Evolutionary conservation across 1,140 invertebrate genomes (phyloP), one percentile per base, ranked within the genome.

Genomic region (Drosophila littoralis): DNA sequence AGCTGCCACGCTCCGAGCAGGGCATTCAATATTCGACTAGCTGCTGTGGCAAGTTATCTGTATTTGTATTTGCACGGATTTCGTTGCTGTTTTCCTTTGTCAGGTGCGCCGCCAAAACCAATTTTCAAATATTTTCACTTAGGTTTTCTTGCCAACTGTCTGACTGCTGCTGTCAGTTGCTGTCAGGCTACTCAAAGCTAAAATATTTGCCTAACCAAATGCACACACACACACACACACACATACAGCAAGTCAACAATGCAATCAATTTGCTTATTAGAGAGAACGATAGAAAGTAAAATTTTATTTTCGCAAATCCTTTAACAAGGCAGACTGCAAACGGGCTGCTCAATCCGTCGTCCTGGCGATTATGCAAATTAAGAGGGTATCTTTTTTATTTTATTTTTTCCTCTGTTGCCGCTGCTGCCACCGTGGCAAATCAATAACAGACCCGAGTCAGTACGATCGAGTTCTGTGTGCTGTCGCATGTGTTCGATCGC

Each of bases 121-220:
- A 91, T 86, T 89, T 83, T 90, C 89, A 91, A 91, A 91, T 91
- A 91, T 91, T 91, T 91, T 91, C 79, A 91, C 83, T 91, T 91
- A 52, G 74, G 68, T 75, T 74, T 76, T 76, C 48, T 61, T 42
- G 59, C 70, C 28, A 48, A 51, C 46, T 60, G 42, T 67, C 13
- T 35, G 51, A 12, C 64, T 50, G 51, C 13, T 45, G 63, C 63
- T 73, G 70, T 71, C 68, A 65, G 68, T 58, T 63, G 76, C 75
- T 68, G 72, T 71, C 72, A 61, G 55, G 67, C 70, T 75, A 83
- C 77, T 88, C 79, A 74, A 71, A 77, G 84, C 63, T 66, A 77
- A 83, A 88, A 88, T 88, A 89, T 88, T 88, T 88, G 77, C 84
- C 77, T 74, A 78, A 83, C 72, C 86, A 82, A 67, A 89, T 81